A percentile compares a stretch with the other conserved stretches of the same genome.
These are phyloP conservation scores for Fragum sueziense DNA, from an alignment of 2,888 invertebrate genomes.

Conservation along the genomic window DNA sequence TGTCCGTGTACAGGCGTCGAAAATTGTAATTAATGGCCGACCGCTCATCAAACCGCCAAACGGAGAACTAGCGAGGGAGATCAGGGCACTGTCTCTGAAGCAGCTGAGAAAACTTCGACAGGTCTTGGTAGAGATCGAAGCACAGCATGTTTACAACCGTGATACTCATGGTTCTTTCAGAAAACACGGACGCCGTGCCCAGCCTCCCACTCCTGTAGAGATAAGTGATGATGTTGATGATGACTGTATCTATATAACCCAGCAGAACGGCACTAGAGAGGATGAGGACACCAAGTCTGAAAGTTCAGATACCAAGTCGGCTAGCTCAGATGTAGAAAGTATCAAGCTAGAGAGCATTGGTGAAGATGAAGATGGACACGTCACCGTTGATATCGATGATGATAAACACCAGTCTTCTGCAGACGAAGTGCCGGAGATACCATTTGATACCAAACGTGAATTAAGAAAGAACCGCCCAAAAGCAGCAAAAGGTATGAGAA, in stretches of 20 bases:
- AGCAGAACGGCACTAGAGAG: neutral
- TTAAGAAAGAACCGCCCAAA: conserved; percentile 9
- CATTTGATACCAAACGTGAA: neutral
- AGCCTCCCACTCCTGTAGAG: neutral
- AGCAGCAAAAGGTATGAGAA: conserved; percentile 17
- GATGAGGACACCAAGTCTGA: neutral
- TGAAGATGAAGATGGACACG: neutral
- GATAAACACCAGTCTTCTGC: neutral
- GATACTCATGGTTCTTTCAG: neutral
- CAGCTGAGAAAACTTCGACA: conserved; percentile 6
- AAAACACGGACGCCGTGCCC: neutral
- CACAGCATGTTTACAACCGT: neutral
- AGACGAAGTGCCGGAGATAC: neutral
- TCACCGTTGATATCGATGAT: neutral
- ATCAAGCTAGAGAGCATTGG: neutral
- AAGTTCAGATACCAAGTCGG: neutral
- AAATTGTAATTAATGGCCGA: conserved; percentile 11
- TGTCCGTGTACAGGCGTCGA: conserved; percentile 1
- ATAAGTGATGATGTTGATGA: conserved; percentile 1
- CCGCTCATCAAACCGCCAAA: neutral
- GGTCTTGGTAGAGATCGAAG: too few species aligned
- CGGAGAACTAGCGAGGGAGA: neutral
- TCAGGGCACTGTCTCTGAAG: neutral
- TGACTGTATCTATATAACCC: neutral
- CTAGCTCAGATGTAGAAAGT: neutral